phyloP scores from a whole-genome alignment of 2,113 vertebrate species.

The Tiliqua scincoides region DNA sequence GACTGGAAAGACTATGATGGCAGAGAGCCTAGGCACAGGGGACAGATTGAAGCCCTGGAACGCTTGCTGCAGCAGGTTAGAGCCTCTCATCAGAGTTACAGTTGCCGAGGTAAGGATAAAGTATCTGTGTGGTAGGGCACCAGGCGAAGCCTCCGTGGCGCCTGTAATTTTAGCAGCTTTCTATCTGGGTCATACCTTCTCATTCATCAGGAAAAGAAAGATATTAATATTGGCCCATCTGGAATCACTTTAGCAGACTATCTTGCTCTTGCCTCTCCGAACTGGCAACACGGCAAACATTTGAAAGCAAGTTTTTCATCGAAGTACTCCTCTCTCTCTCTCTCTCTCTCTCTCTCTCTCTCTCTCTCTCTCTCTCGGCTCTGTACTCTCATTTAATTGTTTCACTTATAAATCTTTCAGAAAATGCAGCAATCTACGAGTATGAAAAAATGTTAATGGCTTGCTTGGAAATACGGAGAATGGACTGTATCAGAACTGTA shows the following conservation, averaged over 20 bases:
- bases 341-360: not conserved
- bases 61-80: conserved; percentile 92
- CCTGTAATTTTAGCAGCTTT: conserved; percentile 89
- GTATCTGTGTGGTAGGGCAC: conserved; percentile 81
- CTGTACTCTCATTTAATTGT: conserved; percentile 20
- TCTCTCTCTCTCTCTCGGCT: not conserved
- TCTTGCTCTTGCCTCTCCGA: conserved; percentile 87
- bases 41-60: conserved; percentile 92
- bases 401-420: conserved; percentile 43
- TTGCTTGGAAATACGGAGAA: not conserved
- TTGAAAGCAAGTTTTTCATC: conserved; percentile 43
- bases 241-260: conserved; percentile 93
- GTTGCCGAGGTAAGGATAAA: conserved; percentile 88
- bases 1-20: conserved; percentile 94
- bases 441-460: not conserved
- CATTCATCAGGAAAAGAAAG: conserved; percentile 94
- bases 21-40: conserved; percentile 83
- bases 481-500: too few species aligned
- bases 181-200: conserved; percentile 89
- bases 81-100: conserved; percentile 87
- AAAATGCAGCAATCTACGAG: not conserved
- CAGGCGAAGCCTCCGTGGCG: conserved; percentile 84
- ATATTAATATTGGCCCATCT: conserved; percentile 97
- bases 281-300: conserved; percentile 54
- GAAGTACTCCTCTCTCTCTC: conserved; percentile 14